Evolutionary conservation across 2,888 invertebrate species (phyloP).

Genomic region (Teinopalpus imperialis): DNA sequence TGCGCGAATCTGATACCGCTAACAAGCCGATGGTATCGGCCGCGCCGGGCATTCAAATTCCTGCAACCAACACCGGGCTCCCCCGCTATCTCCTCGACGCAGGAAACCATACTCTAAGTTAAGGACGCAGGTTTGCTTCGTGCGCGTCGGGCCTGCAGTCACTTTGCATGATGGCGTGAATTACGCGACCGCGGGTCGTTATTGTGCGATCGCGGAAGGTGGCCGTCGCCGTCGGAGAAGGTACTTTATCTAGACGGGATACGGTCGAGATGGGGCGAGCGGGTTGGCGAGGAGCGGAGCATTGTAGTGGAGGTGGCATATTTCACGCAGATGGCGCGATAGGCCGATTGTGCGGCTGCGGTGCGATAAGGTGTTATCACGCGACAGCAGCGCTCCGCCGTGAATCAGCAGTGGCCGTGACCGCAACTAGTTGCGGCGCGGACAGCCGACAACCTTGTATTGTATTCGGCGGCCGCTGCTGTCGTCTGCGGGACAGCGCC

Average conservation of each 20-base stretch:
- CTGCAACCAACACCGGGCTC: constrained; percentile 56
- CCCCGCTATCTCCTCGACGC: constrained; percentile 50
- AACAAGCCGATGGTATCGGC: constrained; percentile 77
- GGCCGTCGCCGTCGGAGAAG: constrained; percentile 22
- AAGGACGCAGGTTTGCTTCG: constrained; percentile 29
- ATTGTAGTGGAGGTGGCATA: constrained; percentile 62
- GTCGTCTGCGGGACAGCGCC: constrained; percentile 8
- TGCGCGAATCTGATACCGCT: constrained; percentile 75
- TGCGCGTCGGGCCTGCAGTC: constrained; percentile 33
- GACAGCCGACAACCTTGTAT: constrained; percentile 33
- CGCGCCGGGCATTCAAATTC: constrained; percentile 65
- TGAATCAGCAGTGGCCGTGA: constrained; percentile 34
- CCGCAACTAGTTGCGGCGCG: constrained; percentile 41
- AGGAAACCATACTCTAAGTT: neutral
- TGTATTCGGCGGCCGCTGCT: constrained; percentile 30
- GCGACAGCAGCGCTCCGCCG: constrained; percentile 52
- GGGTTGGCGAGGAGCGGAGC: constrained; percentile 35
- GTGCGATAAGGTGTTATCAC: constrained; percentile 57
- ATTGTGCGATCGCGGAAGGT: constrained; percentile 33
- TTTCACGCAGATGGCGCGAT: constrained; percentile 77
- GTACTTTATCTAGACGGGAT: constrained; percentile 27
- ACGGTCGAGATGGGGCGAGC: constrained; percentile 13
- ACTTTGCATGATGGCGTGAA: constrained; percentile 80
- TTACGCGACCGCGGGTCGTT: constrained; percentile 75
- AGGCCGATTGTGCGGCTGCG: constrained; percentile 55